These are phyloP conservation scores for Mimachlamys varia DNA, from an alignment of 2,888 invertebrate species.

Conservation along the genomic window DNA sequence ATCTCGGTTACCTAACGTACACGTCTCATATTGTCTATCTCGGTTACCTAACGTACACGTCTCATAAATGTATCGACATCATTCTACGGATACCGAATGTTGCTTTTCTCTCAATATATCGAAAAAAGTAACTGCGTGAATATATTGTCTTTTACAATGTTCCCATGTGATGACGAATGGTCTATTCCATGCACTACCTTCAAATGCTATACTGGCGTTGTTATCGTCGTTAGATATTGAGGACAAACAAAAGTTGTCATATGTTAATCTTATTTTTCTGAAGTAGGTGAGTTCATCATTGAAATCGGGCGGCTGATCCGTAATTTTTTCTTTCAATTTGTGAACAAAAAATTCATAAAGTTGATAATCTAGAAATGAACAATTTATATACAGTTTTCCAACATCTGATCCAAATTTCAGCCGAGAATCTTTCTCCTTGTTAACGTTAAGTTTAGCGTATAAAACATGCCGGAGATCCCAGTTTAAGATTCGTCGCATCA, in stretches of 20 bases:
- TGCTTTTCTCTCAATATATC: background rate
- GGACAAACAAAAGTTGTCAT: background rate
- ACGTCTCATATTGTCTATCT: too few relatives aligned
- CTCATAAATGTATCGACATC: too few relatives aligned
- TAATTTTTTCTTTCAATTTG: background rate
- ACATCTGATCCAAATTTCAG: background rate
- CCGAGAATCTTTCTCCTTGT: background rate
- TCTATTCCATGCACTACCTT: background rate
- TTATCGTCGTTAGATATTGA: background rate
- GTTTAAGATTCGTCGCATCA: slow-evolving; percentile 57
- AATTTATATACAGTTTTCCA: background rate
- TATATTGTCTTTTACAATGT: background rate
- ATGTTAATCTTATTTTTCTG: background rate
- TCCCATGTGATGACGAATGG: background rate
- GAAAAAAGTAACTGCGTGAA: background rate
- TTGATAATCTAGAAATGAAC: background rate
- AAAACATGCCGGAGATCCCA: background rate
- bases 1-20: too few relatives aligned
- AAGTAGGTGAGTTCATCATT: background rate
- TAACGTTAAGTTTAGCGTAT: background rate
- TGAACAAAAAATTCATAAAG: background rate
- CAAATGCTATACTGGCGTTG: background rate
- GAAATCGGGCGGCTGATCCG: background rate
- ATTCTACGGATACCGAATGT: background rate
- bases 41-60: too few relatives aligned